Evolutionary conservation across 1,140 invertebrate genomes (phyloP).

Genomic region (Xylocopa sonorina): DNA sequence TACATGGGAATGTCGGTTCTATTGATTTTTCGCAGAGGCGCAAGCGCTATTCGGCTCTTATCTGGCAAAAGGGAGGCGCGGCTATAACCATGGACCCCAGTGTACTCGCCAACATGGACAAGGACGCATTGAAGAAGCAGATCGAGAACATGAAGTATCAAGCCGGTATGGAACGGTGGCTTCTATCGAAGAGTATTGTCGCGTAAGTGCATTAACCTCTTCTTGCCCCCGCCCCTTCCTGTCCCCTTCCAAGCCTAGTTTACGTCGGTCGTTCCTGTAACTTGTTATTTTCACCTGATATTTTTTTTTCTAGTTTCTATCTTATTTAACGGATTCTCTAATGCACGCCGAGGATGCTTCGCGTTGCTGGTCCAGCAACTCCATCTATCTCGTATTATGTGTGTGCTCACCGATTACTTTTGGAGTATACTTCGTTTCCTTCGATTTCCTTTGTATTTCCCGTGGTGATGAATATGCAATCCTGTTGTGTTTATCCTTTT

Average conservation of each 20-base stretch:
- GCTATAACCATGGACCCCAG: conserved; percentile 91
- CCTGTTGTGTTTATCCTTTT: neutral
- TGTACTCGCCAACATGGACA: conserved; percentile 96
- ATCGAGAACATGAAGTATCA: conserved; percentile 98
- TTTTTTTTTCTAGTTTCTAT: neutral
- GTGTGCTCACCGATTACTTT: neutral
- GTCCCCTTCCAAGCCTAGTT: too few relatives aligned
- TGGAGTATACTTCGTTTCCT: neutral
- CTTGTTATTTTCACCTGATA: neutral
- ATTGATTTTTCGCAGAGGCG: conserved; percentile 80
- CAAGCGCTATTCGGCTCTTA: conserved; percentile 76
- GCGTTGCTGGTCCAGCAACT: neutral
- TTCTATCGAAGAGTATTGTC: conserved; percentile 95
- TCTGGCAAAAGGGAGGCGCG: conserved; percentile 78
- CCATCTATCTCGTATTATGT: neutral
- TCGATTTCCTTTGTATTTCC: neutral
- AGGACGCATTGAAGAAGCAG: conserved; percentile 97
- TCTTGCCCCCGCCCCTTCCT: neutral
- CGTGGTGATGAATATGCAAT: neutral
- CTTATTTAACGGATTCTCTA: neutral
- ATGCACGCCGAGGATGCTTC: neutral
- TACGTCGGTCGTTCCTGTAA: too few relatives aligned
- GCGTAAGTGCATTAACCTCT: conserved; percentile 89
- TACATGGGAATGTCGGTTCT: conserved; percentile 58
- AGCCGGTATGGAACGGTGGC: conserved; percentile 97